phyloP scores from a whole-genome alignment of 2,888 invertebrate species.

The Tachina grossa region DNA sequence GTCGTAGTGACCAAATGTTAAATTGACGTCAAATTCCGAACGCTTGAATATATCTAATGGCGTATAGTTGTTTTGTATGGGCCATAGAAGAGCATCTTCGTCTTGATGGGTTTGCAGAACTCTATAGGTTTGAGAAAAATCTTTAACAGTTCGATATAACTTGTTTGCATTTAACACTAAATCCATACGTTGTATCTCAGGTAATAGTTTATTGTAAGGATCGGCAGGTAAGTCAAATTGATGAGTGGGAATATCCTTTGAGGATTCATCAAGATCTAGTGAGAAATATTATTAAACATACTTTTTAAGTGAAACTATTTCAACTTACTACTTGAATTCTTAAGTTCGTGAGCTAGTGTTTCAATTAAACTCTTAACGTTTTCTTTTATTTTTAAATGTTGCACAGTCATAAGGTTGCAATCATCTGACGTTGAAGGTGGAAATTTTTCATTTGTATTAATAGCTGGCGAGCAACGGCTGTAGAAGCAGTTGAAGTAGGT shows the following conservation, averaged over 20 bases:
- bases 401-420: constrained; percentile 76
- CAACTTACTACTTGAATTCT: neutral
- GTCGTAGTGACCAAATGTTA: constrained; percentile 77
- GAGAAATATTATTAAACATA: neutral
- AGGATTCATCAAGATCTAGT: neutral
- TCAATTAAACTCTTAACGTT: constrained; percentile 70
- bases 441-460: constrained; percentile 78
- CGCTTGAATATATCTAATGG: constrained; percentile 77
- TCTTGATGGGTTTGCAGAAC: constrained; percentile 73
- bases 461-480: constrained; percentile 73
- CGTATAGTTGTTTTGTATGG: constrained; percentile 77
- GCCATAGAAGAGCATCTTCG: constrained; percentile 78
- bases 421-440: constrained; percentile 77
- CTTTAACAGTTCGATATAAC: constrained; percentile 75
- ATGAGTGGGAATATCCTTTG: constrained; percentile 43
- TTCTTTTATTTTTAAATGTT: constrained; percentile 76
- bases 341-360: constrained; percentile 44
- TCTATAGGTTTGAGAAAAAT: constrained; percentile 73
- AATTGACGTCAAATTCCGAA: constrained; percentile 78
- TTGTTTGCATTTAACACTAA: constrained; percentile 75
- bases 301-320: neutral
- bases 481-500: constrained; percentile 75
- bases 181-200: constrained; percentile 79
- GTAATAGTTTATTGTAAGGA: constrained; percentile 73
- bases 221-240: constrained; percentile 56